Base-by-base conservation (phyloP, 23 tunicate species). In the Clavelina lepadiformis region DNA sequence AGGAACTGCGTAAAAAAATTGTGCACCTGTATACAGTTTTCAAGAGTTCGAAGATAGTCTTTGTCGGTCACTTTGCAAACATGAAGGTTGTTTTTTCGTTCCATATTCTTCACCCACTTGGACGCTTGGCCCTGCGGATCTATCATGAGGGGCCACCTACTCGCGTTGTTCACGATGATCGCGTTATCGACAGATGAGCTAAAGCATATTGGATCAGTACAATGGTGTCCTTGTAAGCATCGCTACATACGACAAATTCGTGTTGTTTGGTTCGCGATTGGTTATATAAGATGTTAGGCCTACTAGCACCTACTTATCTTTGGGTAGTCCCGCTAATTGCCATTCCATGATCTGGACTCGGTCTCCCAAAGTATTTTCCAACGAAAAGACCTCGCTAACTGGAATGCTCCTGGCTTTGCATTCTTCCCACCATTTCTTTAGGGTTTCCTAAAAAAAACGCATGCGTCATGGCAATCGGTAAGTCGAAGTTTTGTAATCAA, bases 41-140 rank as follows among this genome's bases (percentile, higher is more conserved):
- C 95, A 37, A 86, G 56, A 6, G 95, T 86, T 55, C 95, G 53
- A 33, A 78, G 34, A 35, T 71, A 86, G 50, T 77, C 85, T 3
- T 19, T 35, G 57, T 86, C 95, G 35, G 95, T 70, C 32, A 86
- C 75, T 66, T 86, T 86, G 58, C 95, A 86, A 46, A 86, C 83
- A 31, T 86, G 70, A 25, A 86, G 58, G 66, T 78, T 86, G 55
- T 86, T 86, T 31, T 66, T 72, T 44, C 63, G 78, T 35, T 86
- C 95, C 95, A 86, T 86, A 46, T 86, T 86, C 56, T 86, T 86
- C 49, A 86, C 75, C 95, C 95, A 86, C 44, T 79, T 72, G 46
- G 85, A 61, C 0, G 95, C 95, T 72, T 86, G 95, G 24, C 95
- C 95, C 57, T 86, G 95, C 3, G 95, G 95, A 50, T 86, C 95